These are phyloP conservation scores for Enteromius anoplus DNA, from an alignment of 2,797 vertebrate species.

Conservation along the genomic window DNA sequence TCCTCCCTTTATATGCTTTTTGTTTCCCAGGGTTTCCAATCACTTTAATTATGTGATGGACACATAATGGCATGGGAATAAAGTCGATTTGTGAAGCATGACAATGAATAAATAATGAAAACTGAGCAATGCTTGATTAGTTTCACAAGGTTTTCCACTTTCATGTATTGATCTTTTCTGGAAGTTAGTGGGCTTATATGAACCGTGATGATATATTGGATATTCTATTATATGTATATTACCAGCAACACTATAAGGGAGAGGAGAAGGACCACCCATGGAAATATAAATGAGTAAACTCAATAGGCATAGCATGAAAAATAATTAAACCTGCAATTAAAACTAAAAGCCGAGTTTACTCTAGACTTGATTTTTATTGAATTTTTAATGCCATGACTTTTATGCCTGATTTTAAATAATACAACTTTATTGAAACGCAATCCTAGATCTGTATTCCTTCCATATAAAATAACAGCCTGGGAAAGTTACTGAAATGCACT, in stretches of 20 bases:
- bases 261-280: background rate
- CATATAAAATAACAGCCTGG: background rate
- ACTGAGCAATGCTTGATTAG: background rate
- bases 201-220: background rate
- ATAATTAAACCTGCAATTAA: background rate
- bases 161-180: slow-evolving; percentile 15
- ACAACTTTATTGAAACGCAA: background rate
- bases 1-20: slow-evolving; percentile 4
- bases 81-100: slow-evolving; percentile 28
- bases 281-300: background rate
- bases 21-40: background rate
- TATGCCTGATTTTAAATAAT: background rate
- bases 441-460: background rate
- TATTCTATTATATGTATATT: background rate
- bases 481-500: background rate
- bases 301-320: background rate
- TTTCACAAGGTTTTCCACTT: slow-evolving; percentile 23
- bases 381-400: no score
- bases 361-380: background rate
- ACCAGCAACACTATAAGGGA: background rate
- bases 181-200: background rate
- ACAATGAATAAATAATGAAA: background rate
- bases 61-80: slow-evolving; percentile 9
- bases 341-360: background rate
- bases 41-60: slow-evolving; percentile 31